Conservation (phyloP, 37 sponge, comb jelly and placozoan species). For the Aplysina aerophoba region DNA sequence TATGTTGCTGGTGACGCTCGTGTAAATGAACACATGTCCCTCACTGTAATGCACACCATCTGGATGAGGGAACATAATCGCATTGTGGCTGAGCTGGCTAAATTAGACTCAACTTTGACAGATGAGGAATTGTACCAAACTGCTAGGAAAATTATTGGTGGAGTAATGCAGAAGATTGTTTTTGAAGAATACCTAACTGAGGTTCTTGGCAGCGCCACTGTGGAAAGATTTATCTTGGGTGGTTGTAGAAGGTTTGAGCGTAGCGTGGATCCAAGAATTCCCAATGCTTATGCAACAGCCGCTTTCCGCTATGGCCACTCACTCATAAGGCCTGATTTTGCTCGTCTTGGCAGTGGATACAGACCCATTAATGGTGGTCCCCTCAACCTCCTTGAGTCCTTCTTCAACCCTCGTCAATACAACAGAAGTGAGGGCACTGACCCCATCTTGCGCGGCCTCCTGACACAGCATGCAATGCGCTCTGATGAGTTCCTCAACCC, state of each 20-base stretch:
- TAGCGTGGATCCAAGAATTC: conserved; percentile 65
- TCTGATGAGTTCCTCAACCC: conserved; percentile 79
- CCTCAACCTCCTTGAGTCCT: conserved; percentile 37
- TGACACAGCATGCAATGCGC: conserved; percentile 43
- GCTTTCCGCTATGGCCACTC: conserved; percentile 91
- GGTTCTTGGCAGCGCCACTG: conserved; percentile 60
- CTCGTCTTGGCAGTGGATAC: conserved; percentile 60
- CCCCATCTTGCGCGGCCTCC: conserved; percentile 75
- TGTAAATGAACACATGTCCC: conserved; percentile 51
- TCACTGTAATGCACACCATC: conserved; percentile 93
- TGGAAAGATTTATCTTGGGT: conserved; percentile 46
- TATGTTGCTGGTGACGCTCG: neutral
- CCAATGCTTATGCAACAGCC: conserved; percentile 84
- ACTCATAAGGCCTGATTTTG: conserved; percentile 70
- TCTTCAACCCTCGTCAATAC: conserved; percentile 55
- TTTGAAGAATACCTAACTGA: conserved; percentile 89
- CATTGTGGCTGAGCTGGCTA: conserved; percentile 65
- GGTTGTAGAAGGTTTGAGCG: conserved; percentile 56
- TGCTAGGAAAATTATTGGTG: conserved; percentile 88
- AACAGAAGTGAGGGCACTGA: conserved; percentile 66
- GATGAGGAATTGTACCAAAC: conserved; percentile 91
- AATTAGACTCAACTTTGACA: conserved; percentile 78
- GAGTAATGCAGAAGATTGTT: conserved; percentile 71
- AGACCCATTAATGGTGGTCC: conserved; percentile 47
- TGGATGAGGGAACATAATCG: conserved; percentile 97